Percentiles rank a stretch among this genome's conserved stretches.
These are phyloP conservation scores for Archegozetes longisetosus DNA, from an alignment of 1,140 invertebrate genomes.

Conservation along the genomic window DNA sequence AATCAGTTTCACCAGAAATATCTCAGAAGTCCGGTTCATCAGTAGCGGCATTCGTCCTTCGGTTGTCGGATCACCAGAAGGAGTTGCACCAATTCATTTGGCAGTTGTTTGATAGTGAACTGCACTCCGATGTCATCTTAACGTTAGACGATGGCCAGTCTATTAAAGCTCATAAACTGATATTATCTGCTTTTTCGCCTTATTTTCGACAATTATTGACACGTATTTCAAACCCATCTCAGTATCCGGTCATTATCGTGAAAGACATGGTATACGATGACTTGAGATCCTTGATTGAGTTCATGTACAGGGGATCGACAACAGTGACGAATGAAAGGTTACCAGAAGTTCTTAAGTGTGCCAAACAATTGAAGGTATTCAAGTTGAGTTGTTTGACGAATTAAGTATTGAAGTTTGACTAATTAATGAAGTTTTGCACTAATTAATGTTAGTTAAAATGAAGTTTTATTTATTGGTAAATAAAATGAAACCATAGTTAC, in stretches of 20 bases:
- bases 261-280: constrained; percentile 39
- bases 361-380: constrained; percentile 10
- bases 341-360: constrained; percentile 2
- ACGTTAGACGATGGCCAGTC: constrained; percentile 23
- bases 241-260: constrained; percentile 36
- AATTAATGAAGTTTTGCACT: no score
- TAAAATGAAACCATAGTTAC: no score
- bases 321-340: constrained; percentile 26
- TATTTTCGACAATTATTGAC: constrained; percentile 18
- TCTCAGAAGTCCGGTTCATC: neutral
- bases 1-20: neutral
- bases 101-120: neutral
- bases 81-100: neutral
- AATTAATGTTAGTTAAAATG: no score
- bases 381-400: no score
- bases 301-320: constrained; percentile 42
- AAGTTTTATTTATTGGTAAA: no score
- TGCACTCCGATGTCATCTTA: neutral
- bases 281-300: constrained; percentile 39
- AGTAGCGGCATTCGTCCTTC: neutral
- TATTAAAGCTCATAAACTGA: constrained; percentile 92
- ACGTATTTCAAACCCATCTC: neutral
- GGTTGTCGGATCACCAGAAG: neutral
- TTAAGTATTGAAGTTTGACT: no score
- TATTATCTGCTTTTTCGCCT: constrained; percentile 43